Evolutionary conservation across 2,797 vertebrate genomes (phyloP), one percentile per base, ranked within the genome.

Genomic region (Syngnathus acus): DNA sequence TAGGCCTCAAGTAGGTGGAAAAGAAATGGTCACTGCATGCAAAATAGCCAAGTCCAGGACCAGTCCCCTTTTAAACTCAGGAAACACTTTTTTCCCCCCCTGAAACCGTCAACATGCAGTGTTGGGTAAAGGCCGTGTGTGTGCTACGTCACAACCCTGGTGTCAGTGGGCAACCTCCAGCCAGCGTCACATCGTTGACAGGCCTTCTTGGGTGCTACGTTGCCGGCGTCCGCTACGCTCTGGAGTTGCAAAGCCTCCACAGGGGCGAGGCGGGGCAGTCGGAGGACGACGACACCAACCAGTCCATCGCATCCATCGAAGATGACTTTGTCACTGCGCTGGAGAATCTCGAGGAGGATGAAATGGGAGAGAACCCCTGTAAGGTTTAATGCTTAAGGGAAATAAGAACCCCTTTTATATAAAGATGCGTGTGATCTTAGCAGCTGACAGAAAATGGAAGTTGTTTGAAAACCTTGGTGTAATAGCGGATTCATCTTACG

Each of bases 271-370:
- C 83, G 67, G 76, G 87, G 71, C 91, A 88, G 21, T 86, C 91
- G 23, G 96, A 98, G 76, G 96, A 98, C 2, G 96, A 99, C 58
- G 95, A 97, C 88, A 99, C 96, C 55, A 98, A 97, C 88, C 95
- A 96, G 74, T 99, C 97, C 0, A 95, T 99, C 64, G 98, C 96
- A 48, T 99, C 97, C 51, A 99, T 99, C 37, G 97, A 99, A 74
- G 97, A 99, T 74, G 97, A 99, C 88, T 99, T 99, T 85, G 95
- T 99, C 75, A 99, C 97, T 38, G 97, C 97, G 45, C 92, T 97
- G 8, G 97, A 99, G 80, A 95, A 98, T 76, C 90, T 98, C 59
- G 97, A 99, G 82, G 96, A 98, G 75, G 96, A 97, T 1, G 93
- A 96, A 37, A 75, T 86, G 39, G 84, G 86, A 85, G 86, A 87